Base-by-base conservation (phyloP, 2,888 invertebrate genomes). In the Thecophora atra region DNA sequence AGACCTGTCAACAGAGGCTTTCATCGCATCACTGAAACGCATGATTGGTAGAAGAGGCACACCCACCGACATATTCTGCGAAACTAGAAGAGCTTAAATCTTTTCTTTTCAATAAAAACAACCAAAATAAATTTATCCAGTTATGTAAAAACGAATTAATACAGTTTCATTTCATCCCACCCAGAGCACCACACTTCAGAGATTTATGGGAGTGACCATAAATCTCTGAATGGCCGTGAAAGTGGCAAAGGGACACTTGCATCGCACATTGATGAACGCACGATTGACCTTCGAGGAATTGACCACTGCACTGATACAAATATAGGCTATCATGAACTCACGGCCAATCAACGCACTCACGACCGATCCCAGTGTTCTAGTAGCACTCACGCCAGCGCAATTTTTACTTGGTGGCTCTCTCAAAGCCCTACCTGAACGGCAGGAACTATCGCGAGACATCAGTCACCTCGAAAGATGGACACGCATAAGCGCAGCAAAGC, bases 111-210 rank as follows among this genome's bases (percentile, higher is more conserved):
- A 28, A 58, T 47, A 11, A 7, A 13, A 56, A 13, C 5, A 56
- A 24, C 2, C 56, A 56, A 56, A 13, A 19, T 6, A 24, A 3
- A 7, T 7, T 24, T 56, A 56, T 19, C 8, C 19, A 56, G 11
- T 24, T 56, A 6, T 56, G 56, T 21, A 24, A 19, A 24, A n/a
- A 24, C 13, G 24, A 56, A 21, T 19, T 24, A 21, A 60, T 60
- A 28, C 42, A 67, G 11, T 71, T 72, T 30, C 51, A 28, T 19
- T 71, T 73, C 51, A 77, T 77, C 21, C 75, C 73, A 21, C 75
- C 74, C 13, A 63, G 76, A 51, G 72, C 75, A 11, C 74, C 76
- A 28, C 75, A 77, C 47, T 77, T 76, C 63, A 74, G 74, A 15
- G 75, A 73, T 19, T 51, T 74, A 17, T 74, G 74, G 71, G 72